Conservation (phyloP, 2,797 vertebrate species). For the Anas acuta region DNA sequence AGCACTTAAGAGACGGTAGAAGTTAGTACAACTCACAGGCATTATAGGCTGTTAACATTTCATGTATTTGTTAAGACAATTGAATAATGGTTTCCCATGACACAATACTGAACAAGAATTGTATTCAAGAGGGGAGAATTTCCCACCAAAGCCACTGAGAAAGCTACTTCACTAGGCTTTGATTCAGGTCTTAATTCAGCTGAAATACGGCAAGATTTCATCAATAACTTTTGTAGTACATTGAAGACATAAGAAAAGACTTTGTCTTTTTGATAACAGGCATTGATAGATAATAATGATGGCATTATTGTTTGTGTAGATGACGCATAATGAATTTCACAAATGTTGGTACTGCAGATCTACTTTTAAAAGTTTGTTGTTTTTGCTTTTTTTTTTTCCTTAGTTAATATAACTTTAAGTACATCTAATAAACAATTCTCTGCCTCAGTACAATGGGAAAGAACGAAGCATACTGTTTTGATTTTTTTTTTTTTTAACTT, state of each 20-base stretch:
- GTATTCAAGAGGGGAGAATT: background rate
- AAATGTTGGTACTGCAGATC: background rate
- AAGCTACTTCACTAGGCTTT: background rate
- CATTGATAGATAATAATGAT: background rate
- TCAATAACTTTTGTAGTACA: background rate
- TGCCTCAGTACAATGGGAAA: background rate
- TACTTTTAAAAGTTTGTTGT: background rate
- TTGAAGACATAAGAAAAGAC: background rate
- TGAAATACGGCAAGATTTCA: background rate
- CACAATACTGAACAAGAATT: background rate
- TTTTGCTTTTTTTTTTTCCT: background rate
- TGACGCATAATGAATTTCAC: background rate
- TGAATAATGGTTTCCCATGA: background rate
- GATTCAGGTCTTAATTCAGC: background rate
- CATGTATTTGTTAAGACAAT: background rate
- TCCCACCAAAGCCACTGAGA: background rate
- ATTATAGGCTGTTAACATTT: background rate
- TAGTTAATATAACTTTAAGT: background rate
- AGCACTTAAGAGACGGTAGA: background rate
- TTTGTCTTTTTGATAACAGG: constrained; percentile 11
- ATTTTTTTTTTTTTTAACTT: constrained; percentile 16
- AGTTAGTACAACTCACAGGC: background rate
- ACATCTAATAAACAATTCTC: background rate
- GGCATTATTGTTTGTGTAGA: background rate
- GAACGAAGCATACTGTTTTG: background rate